A percentile compares a stretch with the other conserved stretches of the same genome.
Evolutionary conservation across 2,888 invertebrate genomes (phyloP).

Genomic region (Callosobruchus maculatus): DNA sequence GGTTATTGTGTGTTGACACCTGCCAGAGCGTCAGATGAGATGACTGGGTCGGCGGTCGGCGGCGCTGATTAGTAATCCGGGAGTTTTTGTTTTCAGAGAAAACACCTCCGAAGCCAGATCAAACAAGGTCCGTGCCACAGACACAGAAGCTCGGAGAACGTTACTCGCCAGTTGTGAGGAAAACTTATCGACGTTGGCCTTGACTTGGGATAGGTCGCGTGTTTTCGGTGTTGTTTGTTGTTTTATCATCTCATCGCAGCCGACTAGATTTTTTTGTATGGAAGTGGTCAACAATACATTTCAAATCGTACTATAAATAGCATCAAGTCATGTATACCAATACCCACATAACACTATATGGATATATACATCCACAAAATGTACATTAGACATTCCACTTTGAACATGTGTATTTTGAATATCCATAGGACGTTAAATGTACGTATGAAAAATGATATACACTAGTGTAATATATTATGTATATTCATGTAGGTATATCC

Average conservation of each 20-base stretch:
- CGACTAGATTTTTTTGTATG: neutral
- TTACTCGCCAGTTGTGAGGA: neutral
- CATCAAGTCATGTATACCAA: no score
- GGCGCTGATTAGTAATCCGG: slow-evolving; percentile 1
- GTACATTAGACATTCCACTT: no score
- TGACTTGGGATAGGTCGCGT: slow-evolving; percentile 5
- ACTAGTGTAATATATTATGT: no score
- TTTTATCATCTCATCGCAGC: neutral
- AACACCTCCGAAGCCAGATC: slow-evolving; percentile 46
- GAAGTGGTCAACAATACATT: neutral
- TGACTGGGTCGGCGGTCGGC: no score
- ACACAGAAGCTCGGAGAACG: no score
- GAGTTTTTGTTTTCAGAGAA: slow-evolving; percentile 42
- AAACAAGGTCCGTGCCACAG: slow-evolving; percentile 37
- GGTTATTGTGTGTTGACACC: slow-evolving; percentile 1
- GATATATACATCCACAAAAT: no score
- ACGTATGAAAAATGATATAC: no score
- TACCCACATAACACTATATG: no score
- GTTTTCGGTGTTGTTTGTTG: neutral
- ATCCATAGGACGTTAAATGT: no score
- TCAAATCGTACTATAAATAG: no score
- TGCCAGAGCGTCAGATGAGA: neutral
- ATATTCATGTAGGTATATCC: no score
- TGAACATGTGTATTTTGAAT: no score
- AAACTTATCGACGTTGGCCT: neutral